Percentiles rank a stretch among this genome's conserved stretches.
These are phyloP conservation scores for Gari tellinella DNA, from an alignment of 2,888 invertebrate genomes.

Conservation along the genomic window DNA sequence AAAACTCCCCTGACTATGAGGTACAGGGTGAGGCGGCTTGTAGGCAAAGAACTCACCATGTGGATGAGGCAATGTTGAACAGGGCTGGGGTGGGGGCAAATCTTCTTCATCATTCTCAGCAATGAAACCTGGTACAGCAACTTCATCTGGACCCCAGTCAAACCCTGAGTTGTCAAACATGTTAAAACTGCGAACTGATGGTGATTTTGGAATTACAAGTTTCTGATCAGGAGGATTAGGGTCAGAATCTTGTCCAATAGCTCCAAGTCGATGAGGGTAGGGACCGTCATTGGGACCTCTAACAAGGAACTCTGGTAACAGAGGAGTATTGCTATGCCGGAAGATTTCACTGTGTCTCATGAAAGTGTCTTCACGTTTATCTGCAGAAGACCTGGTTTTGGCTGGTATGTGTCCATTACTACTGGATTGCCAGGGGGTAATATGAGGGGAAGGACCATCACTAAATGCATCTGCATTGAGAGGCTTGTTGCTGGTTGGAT, in stretches of 20 bases:
- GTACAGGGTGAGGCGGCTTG: constrained; percentile 18
- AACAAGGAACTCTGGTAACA: background rate
- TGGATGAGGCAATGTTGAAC: constrained; percentile 24
- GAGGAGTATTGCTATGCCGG: background rate
- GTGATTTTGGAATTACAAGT: too few relatives aligned
- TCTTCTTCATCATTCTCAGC: constrained; percentile 5
- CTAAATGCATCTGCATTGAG: too few relatives aligned
- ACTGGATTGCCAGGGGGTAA: too few relatives aligned
- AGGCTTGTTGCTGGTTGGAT: too few relatives aligned
- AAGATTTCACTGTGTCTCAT: too few relatives aligned
- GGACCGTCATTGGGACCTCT: background rate
- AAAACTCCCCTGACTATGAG: background rate
- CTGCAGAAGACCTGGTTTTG: too few relatives aligned
- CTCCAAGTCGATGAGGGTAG: background rate
- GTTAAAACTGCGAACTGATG: too few relatives aligned
- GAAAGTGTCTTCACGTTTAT: too few relatives aligned
- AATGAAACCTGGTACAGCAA: background rate
- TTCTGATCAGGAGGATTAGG: background rate
- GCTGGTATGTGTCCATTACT: too few relatives aligned
- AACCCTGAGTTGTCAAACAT: too few relatives aligned
- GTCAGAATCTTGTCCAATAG: constrained; percentile 5
- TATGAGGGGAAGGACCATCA: too few relatives aligned
- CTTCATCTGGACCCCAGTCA: too few relatives aligned
- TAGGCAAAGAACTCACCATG: constrained; percentile 28
- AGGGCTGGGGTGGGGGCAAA: constrained; percentile 37